Evolutionary conservation across 2,113 vertebrate species (phyloP), one percentile per base, ranked within the genome.

Genomic region (Parotia lawesii): DNA sequence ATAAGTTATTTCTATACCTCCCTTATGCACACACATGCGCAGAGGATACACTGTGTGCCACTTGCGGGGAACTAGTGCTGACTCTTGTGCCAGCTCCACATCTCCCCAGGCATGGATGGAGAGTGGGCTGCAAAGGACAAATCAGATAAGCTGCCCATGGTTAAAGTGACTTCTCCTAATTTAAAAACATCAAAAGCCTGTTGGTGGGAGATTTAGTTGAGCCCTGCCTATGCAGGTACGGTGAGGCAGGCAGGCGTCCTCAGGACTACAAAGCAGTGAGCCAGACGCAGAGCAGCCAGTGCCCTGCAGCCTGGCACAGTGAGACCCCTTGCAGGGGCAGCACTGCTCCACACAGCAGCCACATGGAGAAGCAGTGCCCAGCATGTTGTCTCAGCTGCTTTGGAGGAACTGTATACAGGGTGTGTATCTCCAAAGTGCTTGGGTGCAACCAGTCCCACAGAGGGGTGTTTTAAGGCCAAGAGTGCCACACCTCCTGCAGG

Each of bases 361-460:
- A 21, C 0, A 0, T 0, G 3, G 25, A 74, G 28, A 54, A 62
- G 25, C 28, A 62, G 15, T 7, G 22, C 20, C n/a, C 50, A 35
- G 50, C 0, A 0, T 1, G 0, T 42, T 58, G 22, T 45, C 66
- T 48, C 8, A 1, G 33, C n/a, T 62, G n/a, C 47, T 60, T 53
- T 5, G 2, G 27, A 56, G 31, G 35, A 61, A 25, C 27, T 64
- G 16, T 25, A 4, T 6, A 2, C 15, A 17, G 11, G 19, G 4
- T n/a, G 24, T 42, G 1, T 21, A 20, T 27, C 54, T 33, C 31
- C 38, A 38, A 5, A 54, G 28, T 4, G 15, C 25, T 58, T 29
- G 19, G 0, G 1, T 18, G 22, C 25, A 69, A 37, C 42, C 40
- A 80, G 53, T 31, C 47, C 69, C 3, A 0, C 3, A 4, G 33